Evolutionary conservation across 2,888 invertebrate species (phyloP), one percentile per base, ranked within the genome.

Genomic region (Pseudococcus longispinus): DNA sequence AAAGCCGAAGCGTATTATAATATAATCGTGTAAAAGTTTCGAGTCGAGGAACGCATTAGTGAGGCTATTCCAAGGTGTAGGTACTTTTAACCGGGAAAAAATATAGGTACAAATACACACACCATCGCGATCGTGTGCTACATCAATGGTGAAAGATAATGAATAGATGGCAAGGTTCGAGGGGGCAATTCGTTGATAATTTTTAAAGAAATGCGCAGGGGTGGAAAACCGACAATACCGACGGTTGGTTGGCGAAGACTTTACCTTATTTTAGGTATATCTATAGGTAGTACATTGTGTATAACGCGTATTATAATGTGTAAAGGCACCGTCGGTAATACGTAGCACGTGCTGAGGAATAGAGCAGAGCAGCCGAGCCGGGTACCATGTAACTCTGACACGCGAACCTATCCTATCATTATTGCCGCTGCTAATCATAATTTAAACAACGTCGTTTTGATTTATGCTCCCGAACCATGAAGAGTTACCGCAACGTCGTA

Each of bases 401-500:
- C 77, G 77, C 77, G 74, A 80, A 80, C 77, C 42, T 80, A 80
- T 42, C 77, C 77, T 80, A 42, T 80, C 77, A 80, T 80, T 80
- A 80, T 80, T 80, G 77, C 77, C 77, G 77, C 77, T 80, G 77
- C 77, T 80, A 80, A 80, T 80, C 77, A 80, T 80, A 80, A 80
- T 80, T 80, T 80, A 80, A 80, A 80, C 77, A 42, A 80, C 77
- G 77, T 80, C 77, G 77, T 80, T 80, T 80, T 80, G 77, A 80
- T 80, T 80, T 80, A 80, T 80, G 77, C 77, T 80, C 77, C 77
- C 77, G 42, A 42, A 23, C 77, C 77, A 80, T 80, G 77, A 80
- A 80, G 77, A 80, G 77, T 80, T 80, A n/a, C 32, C 32, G 60
- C n/a, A 20, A 80, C 77, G 77, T 23, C 42, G 42, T 42, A 42